Percentiles rank a stretch among this genome's conserved stretches.
These are phyloP conservation scores for Alectoris magna DNA, from an alignment of 2,797 vertebrate genomes.

Conservation along the genomic window DNA sequence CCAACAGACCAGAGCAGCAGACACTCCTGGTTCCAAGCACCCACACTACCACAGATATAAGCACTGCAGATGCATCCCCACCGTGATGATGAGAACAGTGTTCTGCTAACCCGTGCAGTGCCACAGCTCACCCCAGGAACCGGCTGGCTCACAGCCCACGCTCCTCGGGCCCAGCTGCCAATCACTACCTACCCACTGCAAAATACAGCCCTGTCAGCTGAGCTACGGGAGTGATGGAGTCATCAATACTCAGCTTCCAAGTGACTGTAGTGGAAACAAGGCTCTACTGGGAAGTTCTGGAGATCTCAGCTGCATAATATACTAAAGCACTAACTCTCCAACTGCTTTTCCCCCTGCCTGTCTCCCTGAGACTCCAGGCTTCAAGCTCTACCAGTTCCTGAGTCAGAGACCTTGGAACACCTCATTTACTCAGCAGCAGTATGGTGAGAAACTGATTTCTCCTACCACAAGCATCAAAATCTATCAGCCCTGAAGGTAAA, in stretches of 20 bases:
- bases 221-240: background rate
- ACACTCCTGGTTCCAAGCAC: background rate
- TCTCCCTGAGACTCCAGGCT: background rate
- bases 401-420: background rate
- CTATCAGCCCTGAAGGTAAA: background rate
- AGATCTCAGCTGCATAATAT: background rate
- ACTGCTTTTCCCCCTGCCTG: background rate
- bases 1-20: background rate
- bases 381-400: background rate
- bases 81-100: fast-evolving
- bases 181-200: background rate
- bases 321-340: background rate
- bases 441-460: background rate
- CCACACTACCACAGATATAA: background rate
- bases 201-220: background rate
- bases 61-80: too few species aligned
- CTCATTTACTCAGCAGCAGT: background rate
- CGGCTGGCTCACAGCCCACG: background rate
- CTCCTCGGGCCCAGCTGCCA: background rate
- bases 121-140: background rate
- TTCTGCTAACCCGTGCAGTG: fast-evolving
- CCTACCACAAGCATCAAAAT: background rate
- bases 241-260: background rate
- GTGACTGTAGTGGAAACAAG: fast-evolving
- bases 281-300: background rate